Conservation (phyloP, 2,113 vertebrate genomes). For the Chloropsis hardwickii region DNA sequence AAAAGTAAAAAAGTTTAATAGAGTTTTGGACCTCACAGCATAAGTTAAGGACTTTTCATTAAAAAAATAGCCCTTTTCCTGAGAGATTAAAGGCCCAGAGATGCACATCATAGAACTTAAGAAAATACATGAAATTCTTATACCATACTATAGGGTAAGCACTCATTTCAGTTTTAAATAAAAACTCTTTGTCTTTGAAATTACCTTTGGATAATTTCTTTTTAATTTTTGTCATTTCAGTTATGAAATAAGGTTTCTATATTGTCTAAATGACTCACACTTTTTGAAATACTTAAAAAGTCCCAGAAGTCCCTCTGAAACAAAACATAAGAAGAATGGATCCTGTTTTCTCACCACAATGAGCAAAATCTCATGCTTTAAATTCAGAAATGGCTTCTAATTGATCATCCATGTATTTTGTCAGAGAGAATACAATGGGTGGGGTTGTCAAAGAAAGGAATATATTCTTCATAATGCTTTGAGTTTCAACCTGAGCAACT, state of each 20-base stretch:
- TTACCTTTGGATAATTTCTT: background rate
- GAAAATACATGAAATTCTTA: background rate
- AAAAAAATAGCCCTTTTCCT: background rate
- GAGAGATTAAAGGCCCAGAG: background rate
- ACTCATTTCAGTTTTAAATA: background rate
- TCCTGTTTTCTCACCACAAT: background rate
- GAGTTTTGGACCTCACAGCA: background rate
- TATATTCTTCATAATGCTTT: background rate
- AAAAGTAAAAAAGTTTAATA: background rate
- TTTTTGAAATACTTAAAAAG: background rate
- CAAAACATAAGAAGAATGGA: background rate
- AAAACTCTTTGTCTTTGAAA: background rate
- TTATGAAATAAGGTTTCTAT: background rate
- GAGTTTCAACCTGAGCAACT: background rate
- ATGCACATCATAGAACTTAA: background rate
- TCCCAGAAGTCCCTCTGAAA: background rate
- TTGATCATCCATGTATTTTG: background rate
- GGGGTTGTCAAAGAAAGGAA: background rate
- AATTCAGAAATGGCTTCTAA: background rate
- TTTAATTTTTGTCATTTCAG: background rate
- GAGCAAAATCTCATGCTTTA: background rate
- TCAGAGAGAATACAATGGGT: background rate
- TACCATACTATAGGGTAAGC: background rate
- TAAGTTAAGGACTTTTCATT: background rate
- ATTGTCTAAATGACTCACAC: background rate